Conservation (phyloP, 2,888 invertebrate species). For the Xestoiulus laeticollis region DNA sequence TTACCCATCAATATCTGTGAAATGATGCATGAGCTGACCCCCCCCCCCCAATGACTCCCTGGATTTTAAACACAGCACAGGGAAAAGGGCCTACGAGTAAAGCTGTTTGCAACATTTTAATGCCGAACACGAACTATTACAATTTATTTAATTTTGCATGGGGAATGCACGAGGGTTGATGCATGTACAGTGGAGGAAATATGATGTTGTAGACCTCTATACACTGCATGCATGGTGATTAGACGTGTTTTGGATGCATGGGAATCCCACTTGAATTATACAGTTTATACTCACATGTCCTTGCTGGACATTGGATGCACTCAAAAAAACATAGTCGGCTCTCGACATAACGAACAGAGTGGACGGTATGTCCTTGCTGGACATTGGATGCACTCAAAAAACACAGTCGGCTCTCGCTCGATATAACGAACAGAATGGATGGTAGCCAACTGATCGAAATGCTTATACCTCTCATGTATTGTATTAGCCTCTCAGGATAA, state of each 20-base stretch:
- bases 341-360: no score
- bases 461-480: no score
- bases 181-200: background rate
- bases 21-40: conserved; percentile 34
- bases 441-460: no score
- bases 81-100: background rate
- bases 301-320: no score
- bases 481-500: no score
- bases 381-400: no score
- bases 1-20: conserved; percentile 35
- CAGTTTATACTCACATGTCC: no score
- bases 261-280: background rate
- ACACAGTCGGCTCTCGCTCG: no score
- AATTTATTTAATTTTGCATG: conserved; percentile 9
- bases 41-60: background rate
- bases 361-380: no score
- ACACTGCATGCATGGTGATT: background rate
- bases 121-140: background rate
- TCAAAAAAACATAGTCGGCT: no score
- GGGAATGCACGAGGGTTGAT: background rate
- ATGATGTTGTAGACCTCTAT: background rate
- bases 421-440: no score
- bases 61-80: background rate
- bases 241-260: background rate
- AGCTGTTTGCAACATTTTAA: background rate